Conservation (phyloP, 2,113 vertebrate species). For the Anguilla rostrata region DNA sequence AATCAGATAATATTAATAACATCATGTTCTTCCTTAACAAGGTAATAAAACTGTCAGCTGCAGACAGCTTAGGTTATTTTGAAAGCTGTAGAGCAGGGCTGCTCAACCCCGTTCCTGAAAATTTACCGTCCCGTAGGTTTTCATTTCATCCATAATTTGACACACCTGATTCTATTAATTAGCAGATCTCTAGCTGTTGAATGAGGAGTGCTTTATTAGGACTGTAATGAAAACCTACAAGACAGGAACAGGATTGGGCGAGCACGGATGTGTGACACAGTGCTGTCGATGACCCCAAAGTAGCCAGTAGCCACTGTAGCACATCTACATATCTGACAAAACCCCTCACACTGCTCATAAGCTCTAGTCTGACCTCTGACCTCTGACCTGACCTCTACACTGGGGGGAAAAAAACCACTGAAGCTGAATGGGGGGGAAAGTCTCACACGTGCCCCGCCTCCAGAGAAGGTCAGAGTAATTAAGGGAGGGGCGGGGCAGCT, state of each 20-base stretch:
- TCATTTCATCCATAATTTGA: no score
- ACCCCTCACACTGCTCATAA: slow-evolving; percentile 78
- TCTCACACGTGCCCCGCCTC: neutral
- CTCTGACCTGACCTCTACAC: slow-evolving; percentile 14
- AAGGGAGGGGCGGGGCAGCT: neutral
- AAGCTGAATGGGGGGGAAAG: neutral
- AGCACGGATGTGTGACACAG: slow-evolving; percentile 28
- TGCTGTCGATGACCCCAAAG: slow-evolving; percentile 70
- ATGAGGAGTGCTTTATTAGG: no score
- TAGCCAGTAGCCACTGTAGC: slow-evolving; percentile 65
- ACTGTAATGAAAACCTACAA: no score
- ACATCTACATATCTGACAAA: slow-evolving; percentile 60
- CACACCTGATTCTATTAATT: no score
- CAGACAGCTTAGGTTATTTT: slow-evolving; percentile 12
- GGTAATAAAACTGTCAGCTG: slow-evolving; percentile 33
- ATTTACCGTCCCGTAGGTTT: no score
- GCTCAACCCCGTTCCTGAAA: no score
- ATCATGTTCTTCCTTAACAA: neutral
- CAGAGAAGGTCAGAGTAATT: neutral
- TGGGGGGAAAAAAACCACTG: neutral
- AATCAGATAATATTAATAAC: neutral
- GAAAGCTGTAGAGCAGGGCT: no score
- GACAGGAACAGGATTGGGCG: no score
- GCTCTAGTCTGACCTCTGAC: slow-evolving; percentile 70
- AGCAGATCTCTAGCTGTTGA: no score